Conservation (phyloP, 2,797 vertebrate genomes). For the Falco rusticolus region DNA sequence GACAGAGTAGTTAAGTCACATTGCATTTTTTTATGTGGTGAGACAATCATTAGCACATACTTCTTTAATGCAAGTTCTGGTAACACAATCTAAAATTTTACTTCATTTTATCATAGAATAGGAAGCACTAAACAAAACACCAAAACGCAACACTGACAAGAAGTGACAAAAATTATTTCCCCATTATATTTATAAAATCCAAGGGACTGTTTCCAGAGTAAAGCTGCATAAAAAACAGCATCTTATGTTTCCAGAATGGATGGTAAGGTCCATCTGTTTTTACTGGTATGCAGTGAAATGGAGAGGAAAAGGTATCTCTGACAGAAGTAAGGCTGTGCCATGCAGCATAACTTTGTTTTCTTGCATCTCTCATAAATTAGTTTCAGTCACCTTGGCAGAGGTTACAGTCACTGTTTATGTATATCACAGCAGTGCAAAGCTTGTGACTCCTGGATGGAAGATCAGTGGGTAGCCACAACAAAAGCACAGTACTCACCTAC, state of each 20-base stretch:
- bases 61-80: background rate
- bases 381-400: background rate
- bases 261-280: background rate
- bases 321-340: background rate
- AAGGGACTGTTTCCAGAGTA: background rate
- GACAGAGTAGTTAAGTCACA: background rate
- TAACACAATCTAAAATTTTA: background rate
- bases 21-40: background rate
- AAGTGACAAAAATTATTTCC: background rate
- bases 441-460: background rate
- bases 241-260: background rate
- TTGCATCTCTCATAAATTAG: background rate
- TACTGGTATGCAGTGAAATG: background rate
- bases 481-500: background rate
- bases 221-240: background rate
- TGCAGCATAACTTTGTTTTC: background rate
- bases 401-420: background rate
- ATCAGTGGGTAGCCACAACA: background rate
- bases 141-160: background rate
- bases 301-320: background rate
- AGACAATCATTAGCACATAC: background rate
- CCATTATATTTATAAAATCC: background rate
- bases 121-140: background rate
- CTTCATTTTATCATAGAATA: background rate
- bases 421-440: background rate